Evolutionary conservation across 2,113 vertebrate genomes (phyloP), one percentile per base, ranked within the genome.

Genomic region (Engraulis encrasicolus): DNA sequence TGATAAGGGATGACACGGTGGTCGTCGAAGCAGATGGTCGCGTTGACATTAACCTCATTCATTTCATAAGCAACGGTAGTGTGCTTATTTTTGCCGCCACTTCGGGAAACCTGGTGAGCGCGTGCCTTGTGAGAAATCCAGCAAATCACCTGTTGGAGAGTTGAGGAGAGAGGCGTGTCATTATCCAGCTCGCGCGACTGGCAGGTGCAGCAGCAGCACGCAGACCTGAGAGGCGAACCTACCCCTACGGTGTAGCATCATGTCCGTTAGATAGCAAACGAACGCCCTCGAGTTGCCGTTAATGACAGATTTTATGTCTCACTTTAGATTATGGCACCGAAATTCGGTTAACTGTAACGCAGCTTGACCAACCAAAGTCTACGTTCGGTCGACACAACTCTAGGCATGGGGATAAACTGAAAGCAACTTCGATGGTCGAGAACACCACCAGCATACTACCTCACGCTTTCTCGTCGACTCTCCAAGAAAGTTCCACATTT

Each of bases 111-210:
- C 66, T 34, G 18, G 66, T 11, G 66, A 11, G 23, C 66, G 66
- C 27, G 66, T 34, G 61, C 12, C 31, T 27, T 15, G 27, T 34
- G 66, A 74, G 66, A 23, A 34, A 11, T 14, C n/a, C n/a, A 23
- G 66, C 66, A 15, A 74, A 74, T 40, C 87, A 89, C 89, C 86
- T 89, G 86, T 89, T 48, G 48, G 19, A 38, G 20, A 50, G 19
- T n/a, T n/a, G n/a, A n/a, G n/a, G n/a, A n/a, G 49, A 48, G 80
- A 52, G 88, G 88, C 88, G 84, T 83, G 79, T 79, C 85, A 45
- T 82, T 34, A 36, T 27, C 58, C 31, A 12, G 2, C 66, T 14
- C 66, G 66, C 66, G 66, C 66, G 66, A 1, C 27, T 74, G n/a
- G 66, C 66, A 74, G 66, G 66, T 74, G 27, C 66, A 74, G 9